These are phyloP conservation scores for Leucoptera coffeella DNA, from an alignment of 2,888 invertebrate species.

Conservation along the genomic window DNA sequence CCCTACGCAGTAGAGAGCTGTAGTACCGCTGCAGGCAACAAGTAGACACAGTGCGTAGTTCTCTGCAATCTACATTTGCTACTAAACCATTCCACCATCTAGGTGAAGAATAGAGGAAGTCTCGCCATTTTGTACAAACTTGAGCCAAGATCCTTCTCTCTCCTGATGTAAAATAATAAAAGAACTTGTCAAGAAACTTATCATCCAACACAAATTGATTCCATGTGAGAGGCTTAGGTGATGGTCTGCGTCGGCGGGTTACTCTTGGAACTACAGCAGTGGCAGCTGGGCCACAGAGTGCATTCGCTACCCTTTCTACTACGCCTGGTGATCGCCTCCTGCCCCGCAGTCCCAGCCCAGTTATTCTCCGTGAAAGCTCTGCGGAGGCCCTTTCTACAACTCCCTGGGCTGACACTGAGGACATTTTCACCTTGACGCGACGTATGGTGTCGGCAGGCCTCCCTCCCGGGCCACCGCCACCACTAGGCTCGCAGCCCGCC, in stretches of 20 bases:
- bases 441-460: constrained; percentile 38
- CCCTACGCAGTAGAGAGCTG: constrained; percentile 74
- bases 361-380: constrained; percentile 83
- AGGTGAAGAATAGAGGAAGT: constrained; percentile 81
- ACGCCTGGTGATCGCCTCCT: constrained; percentile 59
- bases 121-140: constrained; percentile 84
- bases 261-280: constrained; percentile 21
- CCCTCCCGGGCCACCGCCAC: constrained; percentile 23
- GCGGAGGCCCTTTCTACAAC: constrained; percentile 89
- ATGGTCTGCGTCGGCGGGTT: constrained; percentile 38
- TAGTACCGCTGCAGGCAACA: constrained; percentile 59
- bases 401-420: constrained; percentile 81
- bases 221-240: constrained; percentile 59
- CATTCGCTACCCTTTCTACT: constrained; percentile 83
- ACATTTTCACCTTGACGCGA: constrained; percentile 58
- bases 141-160: constrained; percentile 78
- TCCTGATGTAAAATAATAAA: constrained; percentile 71
- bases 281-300: constrained; percentile 68
- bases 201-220: constrained; percentile 78
- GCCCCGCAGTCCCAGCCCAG: constrained; percentile 69
- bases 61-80: constrained; percentile 82
- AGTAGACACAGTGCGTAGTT: constrained; percentile 58
- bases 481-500: constrained; percentile 43
- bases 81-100: constrained; percentile 82
- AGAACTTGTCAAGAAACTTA: constrained; percentile 77